Evolutionary conservation across 2,797 vertebrate genomes (phyloP).

Genomic region (Macropodus opercularis): DNA sequence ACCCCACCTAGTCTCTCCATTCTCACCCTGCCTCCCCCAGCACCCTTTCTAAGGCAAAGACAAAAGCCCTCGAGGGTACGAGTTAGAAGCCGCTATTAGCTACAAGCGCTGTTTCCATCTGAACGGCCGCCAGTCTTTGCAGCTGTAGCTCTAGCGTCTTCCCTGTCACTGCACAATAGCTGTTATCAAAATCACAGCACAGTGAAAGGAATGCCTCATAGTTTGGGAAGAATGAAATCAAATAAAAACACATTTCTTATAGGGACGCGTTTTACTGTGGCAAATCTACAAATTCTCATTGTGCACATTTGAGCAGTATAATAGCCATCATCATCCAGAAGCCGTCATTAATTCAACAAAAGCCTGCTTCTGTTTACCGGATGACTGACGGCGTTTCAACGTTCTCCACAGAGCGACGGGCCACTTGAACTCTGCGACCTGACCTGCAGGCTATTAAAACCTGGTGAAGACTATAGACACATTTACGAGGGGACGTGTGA

Average conservation of each 20-base stretch:
- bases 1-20: slow-evolving; percentile 24
- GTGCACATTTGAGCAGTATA: slow-evolving; percentile 1
- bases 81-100: slow-evolving; percentile 35
- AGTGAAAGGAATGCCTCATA: background rate
- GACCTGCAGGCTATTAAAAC: slow-evolving; percentile 53
- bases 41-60: slow-evolving; percentile 58
- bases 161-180: slow-evolving; percentile 1
- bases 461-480: slow-evolving; percentile 19
- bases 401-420: slow-evolving; percentile 26
- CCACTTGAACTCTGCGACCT: slow-evolving; percentile 44
- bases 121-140: background rate
- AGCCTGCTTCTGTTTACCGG: slow-evolving; percentile 31
- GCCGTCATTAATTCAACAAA: slow-evolving; percentile 39
- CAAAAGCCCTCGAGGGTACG: slow-evolving; percentile 43
- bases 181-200: slow-evolving; percentile 3
- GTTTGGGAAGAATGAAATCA: background rate
- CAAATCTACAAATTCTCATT: slow-evolving; percentile 6
- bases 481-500: slow-evolving; percentile 18
- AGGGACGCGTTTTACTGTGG: background rate
- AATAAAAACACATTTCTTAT: no score
- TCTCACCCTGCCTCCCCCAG: slow-evolving; percentile 15
- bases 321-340: slow-evolving; percentile 18
- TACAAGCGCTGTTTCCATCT: background rate
- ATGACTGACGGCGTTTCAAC: slow-evolving; percentile 53
- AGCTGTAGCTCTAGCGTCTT: background rate